Evolutionary conservation across 2,797 vertebrate genomes (phyloP).

Genomic region (Cephalopachus bancanus): DNA sequence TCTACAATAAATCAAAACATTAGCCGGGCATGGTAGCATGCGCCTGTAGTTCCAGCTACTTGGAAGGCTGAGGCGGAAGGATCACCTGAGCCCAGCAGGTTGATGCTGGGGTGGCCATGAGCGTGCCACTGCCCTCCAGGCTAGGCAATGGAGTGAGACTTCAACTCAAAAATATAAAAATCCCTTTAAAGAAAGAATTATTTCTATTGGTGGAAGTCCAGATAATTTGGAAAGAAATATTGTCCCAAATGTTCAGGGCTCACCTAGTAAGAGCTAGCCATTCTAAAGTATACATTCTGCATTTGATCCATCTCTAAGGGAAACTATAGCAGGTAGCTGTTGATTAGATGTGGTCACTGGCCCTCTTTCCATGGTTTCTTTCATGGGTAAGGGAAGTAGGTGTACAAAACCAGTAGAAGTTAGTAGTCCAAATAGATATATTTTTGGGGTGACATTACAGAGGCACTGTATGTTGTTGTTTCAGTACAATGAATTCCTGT

Average conservation of each 20-base stretch:
- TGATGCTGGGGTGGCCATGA: too few relatives aligned
- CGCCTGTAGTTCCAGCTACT: too few relatives aligned
- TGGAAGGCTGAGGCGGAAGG: too few relatives aligned
- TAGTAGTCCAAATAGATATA: not conserved
- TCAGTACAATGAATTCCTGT: not conserved
- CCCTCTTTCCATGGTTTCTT: not conserved
- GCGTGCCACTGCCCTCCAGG: too few relatives aligned
- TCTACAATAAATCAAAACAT: too few relatives aligned
- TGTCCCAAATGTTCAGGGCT: not conserved
- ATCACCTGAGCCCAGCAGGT: too few relatives aligned
- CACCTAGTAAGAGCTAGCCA: not conserved
- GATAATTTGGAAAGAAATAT: not conserved
- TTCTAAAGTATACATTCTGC: not conserved
- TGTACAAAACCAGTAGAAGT: not conserved
- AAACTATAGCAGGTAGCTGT: not conserved
- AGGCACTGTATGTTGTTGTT: not conserved
- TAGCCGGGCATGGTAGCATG: too few relatives aligned
- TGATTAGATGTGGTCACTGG: too few relatives aligned
- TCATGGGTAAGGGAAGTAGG: not conserved
- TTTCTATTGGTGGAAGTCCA: not conserved
- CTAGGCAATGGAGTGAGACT: too few relatives aligned
- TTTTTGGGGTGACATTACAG: not conserved
- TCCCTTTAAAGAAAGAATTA: not conserved
- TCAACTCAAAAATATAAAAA: not conserved
- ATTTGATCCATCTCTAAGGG: not conserved